Conservation (phyloP, 2,888 invertebrate genomes). For the Pammene fasciana region DNA sequence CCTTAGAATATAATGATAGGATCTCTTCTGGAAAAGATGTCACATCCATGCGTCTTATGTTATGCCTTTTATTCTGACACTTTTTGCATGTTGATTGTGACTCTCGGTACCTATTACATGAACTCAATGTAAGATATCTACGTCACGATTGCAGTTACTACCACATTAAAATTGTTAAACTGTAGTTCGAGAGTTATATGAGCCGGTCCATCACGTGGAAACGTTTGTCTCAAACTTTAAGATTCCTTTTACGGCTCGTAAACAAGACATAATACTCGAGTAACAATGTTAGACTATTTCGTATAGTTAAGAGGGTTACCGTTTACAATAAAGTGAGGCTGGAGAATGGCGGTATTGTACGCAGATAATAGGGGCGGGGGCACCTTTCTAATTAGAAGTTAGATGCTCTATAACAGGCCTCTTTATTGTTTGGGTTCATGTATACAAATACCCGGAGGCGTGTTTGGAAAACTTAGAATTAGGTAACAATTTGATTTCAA, state of each 20-base stretch:
- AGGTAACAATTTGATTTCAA: not conserved
- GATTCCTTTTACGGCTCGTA: constrained; percentile 61
- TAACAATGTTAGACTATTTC: constrained; percentile 54
- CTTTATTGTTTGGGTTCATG: constrained; percentile 34
- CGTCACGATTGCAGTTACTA: constrained; percentile 1
- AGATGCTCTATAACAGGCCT: constrained; percentile 36
- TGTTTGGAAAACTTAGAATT: not conserved
- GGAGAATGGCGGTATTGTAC: constrained; percentile 34
- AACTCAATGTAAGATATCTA: too few species aligned
- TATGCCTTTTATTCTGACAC: too few species aligned
- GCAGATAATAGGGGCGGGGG: constrained; percentile 34
- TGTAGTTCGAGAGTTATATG: constrained; percentile 37
- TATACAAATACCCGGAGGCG: constrained; percentile 18
- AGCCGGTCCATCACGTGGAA: constrained; percentile 36
- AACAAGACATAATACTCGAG: constrained; percentile 55
- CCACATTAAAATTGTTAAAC: constrained; percentile 31
- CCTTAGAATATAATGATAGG: too few species aligned
- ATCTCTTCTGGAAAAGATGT: too few species aligned
- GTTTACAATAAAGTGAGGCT: constrained; percentile 45
- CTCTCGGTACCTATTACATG: too few species aligned
- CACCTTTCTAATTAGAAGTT: constrained; percentile 40
- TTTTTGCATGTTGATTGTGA: too few species aligned
- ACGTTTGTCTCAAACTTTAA: constrained; percentile 47
- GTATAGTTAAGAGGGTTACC: constrained; percentile 50
- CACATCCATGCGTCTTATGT: too few species aligned